Conservation (phyloP, 2,797 vertebrate genomes). For the Toxotes lorentzi region DNA sequence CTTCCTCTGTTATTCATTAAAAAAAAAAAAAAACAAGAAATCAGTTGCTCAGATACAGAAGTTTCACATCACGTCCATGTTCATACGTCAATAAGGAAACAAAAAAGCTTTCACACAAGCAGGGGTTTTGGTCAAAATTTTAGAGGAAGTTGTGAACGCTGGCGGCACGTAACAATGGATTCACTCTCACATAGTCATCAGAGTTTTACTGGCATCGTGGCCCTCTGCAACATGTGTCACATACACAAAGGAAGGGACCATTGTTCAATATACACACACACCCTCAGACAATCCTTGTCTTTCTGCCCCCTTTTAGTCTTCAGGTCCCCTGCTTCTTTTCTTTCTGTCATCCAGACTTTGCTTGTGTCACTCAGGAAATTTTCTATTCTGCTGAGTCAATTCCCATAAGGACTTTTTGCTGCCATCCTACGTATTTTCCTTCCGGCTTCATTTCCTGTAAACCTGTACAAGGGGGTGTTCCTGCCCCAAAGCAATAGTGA, state of each 20-base stretch:
- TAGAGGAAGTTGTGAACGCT: slow-evolving; percentile 59
- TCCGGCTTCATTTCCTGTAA: slow-evolving; percentile 73
- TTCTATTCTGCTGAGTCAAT: slow-evolving; percentile 64
- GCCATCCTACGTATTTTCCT: slow-evolving; percentile 55
- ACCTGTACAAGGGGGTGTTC: slow-evolving; percentile 35
- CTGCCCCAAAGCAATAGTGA: slow-evolving; percentile 57
- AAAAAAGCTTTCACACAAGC: slow-evolving; percentile 39
- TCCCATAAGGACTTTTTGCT: slow-evolving; percentile 64
- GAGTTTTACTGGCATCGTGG: slow-evolving; percentile 57
- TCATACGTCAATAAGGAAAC: slow-evolving; percentile 49
- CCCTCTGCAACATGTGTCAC: slow-evolving; percentile 17
- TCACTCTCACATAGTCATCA: slow-evolving; percentile 46
- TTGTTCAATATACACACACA: slow-evolving; percentile 38
- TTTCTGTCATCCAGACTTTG: slow-evolving; percentile 7
- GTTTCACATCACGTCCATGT: slow-evolving; percentile 57
- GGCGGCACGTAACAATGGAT: slow-evolving; percentile 45
- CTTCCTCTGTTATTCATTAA: slow-evolving; percentile 35
- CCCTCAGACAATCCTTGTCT: neutral
- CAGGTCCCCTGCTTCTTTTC: neutral
- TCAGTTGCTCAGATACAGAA: slow-evolving; percentile 24
- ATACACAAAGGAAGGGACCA: slow-evolving; percentile 46
- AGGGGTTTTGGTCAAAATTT: slow-evolving; percentile 66
- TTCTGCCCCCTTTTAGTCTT: neutral
- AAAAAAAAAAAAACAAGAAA: slow-evolving; percentile 6
- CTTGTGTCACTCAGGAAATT: slow-evolving; percentile 72